Conservation (phyloP, 2,888 invertebrate genomes). For the Alloplasta piceator region DNA sequence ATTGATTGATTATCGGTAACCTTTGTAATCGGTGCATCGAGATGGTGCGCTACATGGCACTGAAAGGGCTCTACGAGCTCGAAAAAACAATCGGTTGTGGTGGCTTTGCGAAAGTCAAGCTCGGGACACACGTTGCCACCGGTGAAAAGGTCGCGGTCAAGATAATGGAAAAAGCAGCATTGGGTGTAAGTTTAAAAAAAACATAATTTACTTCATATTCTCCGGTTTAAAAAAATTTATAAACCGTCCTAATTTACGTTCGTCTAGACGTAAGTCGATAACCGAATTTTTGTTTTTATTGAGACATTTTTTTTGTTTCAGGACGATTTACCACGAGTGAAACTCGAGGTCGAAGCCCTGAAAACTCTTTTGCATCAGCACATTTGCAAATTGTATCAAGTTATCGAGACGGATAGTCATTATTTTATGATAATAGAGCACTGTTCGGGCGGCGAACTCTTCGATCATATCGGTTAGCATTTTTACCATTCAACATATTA, state of each 20-base stretch:
- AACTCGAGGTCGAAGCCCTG: conserved; percentile 90
- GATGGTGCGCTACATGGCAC: conserved; percentile 84
- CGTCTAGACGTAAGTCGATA: conserved; percentile 40
- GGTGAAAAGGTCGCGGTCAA: conserved; percentile 93
- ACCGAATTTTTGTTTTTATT: neutral
- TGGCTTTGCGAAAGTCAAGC: conserved; percentile 92
- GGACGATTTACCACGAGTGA: conserved; percentile 90
- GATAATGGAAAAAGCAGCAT: conserved; percentile 90
- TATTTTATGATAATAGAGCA: conserved; percentile 93
- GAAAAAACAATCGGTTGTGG: conserved; percentile 90
- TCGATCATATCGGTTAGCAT: conserved; percentile 89
- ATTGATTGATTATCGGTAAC: conserved; percentile 3
- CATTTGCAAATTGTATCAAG: conserved; percentile 91
- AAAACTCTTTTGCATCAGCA: conserved; percentile 89
- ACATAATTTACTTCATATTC: neutral
- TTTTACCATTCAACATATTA: neutral
- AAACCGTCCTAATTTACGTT: neutral
- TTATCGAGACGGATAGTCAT: conserved; percentile 89
- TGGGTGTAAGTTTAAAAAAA: conserved; percentile 85
- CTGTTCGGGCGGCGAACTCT: conserved; percentile 92
- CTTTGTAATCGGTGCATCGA: conserved; percentile 24
- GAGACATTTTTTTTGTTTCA: conserved; percentile 73
- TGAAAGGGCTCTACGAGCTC: conserved; percentile 88
- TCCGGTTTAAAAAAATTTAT: too few species aligned
- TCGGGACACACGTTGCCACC: conserved; percentile 90